phyloP scores from a whole-genome alignment of 1,140 invertebrate species.

The Hestina assimilis region DNA sequence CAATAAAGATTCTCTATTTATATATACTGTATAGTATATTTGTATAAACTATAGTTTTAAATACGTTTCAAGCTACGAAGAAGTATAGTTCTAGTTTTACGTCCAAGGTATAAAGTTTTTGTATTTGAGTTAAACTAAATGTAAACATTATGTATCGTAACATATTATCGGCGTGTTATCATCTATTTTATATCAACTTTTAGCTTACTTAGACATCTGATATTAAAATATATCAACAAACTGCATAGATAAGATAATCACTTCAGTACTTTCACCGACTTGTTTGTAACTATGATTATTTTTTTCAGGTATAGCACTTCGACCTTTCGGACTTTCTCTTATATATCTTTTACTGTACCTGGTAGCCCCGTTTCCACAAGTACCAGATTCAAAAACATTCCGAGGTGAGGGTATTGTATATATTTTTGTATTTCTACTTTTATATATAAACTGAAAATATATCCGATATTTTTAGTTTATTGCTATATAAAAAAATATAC shows the following conservation, averaged over 20 bases:
- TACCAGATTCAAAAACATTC: conserved; percentile 85
- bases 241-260: conserved; percentile 11
- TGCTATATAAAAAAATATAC: too few relatives aligned
- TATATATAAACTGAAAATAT: too few relatives aligned
- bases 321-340: conserved; percentile 90
- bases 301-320: conserved; percentile 88
- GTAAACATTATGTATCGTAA: not conserved
- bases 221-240: not conserved
- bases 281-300: conserved; percentile 18
- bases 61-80: too few relatives aligned
- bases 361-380: conserved; percentile 86
- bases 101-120: too few relatives aligned
- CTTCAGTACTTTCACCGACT: not conserved
- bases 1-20: too few relatives aligned
- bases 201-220: not conserved
- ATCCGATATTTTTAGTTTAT: too few relatives aligned
- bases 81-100: too few relatives aligned
- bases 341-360: conserved; percentile 91
- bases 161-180: not conserved
- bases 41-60: too few relatives aligned
- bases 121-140: too few relatives aligned
- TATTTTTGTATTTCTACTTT: too few relatives aligned
- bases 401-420: too few relatives aligned
- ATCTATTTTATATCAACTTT: not conserved
- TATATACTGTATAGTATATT: too few relatives aligned